phyloP scores from a whole-genome alignment of 2,888 invertebrate genomes.

The Cephonodes hylas region DNA sequence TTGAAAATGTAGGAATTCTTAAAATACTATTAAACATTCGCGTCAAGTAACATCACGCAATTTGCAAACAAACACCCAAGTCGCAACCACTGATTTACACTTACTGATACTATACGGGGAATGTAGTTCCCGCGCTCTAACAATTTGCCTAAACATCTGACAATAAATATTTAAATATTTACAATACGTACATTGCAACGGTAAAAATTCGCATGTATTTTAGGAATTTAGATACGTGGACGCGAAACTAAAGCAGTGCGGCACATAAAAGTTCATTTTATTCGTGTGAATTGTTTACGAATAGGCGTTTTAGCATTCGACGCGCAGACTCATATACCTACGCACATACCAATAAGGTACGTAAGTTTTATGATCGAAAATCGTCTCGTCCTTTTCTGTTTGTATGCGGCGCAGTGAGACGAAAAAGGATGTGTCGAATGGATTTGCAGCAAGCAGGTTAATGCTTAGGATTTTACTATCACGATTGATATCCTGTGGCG shows the following conservation, averaged over 20 bases:
- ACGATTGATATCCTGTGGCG: constrained; percentile 6
- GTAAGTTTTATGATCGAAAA: not conserved
- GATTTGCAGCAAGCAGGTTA: constrained; percentile 5
- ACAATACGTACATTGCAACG: not conserved
- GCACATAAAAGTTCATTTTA: not conserved
- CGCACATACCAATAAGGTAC: not conserved
- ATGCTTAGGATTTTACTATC: constrained; percentile 1
- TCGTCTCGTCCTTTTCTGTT: not conserved
- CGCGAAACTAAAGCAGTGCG: not conserved
- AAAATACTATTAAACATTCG: not conserved
- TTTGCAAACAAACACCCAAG: not conserved
- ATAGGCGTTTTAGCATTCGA: not conserved
- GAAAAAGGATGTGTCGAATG: not conserved
- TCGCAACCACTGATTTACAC: not conserved
- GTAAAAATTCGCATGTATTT: constrained; percentile 1
- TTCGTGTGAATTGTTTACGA: constrained; percentile 5
- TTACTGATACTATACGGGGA: not conserved
- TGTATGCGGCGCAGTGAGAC: not conserved
- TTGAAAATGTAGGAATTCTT: not conserved
- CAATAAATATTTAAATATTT: constrained; percentile 5
- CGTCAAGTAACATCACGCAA: not conserved
- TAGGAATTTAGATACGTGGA: constrained; percentile 8
- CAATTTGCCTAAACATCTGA: constrained; percentile 1
- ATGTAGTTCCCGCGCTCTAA: not conserved
- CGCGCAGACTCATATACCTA: not conserved